Percentiles rank a stretch among this genome's conserved stretches.
phyloP scores from a whole-genome alignment of 2,797 vertebrate genomes.

The Heliangelus exortis region DNA sequence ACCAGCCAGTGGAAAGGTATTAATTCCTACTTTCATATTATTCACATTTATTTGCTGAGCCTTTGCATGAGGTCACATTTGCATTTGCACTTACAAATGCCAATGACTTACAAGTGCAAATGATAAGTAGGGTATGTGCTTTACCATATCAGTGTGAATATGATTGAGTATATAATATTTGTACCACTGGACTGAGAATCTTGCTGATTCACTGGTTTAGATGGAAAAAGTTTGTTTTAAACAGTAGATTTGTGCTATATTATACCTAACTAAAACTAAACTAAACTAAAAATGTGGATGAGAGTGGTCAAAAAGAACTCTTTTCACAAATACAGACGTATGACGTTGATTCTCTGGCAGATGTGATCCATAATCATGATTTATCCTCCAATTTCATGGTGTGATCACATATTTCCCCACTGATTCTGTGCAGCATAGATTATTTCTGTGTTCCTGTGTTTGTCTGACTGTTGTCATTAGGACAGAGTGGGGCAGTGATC shows the following conservation, averaged over 20 bases:
- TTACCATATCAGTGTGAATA: neutral
- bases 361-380: neutral
- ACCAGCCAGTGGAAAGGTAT: conserved; percentile 87
- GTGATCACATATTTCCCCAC: neutral
- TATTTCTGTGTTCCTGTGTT: conserved; percentile 5
- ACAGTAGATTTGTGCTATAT: neutral
- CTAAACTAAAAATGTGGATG: neutral
- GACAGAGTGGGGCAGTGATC: neutral
- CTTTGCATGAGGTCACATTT: neutral
- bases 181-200: neutral
- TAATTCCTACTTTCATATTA: neutral
- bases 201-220: neutral
- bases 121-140: neutral
- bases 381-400: neutral
- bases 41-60: neutral
- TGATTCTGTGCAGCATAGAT: neutral
- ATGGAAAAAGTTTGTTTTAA: neutral
- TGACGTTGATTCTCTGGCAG: neutral
- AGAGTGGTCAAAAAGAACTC: neutral
- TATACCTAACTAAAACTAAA: neutral
- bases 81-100: neutral
- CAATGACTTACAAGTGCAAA: neutral
- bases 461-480: conserved; percentile 16
- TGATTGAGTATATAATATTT: no score
- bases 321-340: neutral